Evolutionary conservation across 2,888 invertebrate species (phyloP).

Genomic region (Phortica magna): DNA sequence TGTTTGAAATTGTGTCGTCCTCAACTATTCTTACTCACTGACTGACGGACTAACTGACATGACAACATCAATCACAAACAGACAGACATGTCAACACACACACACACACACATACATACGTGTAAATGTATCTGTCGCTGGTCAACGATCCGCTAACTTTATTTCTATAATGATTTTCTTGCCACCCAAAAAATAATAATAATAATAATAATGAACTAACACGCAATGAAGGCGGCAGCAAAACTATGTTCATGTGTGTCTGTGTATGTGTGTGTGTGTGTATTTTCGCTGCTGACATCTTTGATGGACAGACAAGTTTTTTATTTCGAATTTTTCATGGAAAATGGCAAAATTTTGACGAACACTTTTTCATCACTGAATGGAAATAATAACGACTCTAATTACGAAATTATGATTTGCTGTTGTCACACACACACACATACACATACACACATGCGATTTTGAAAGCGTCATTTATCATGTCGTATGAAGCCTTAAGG

Average conservation of each 20-base stretch:
- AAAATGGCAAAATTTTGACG: slow-evolving; percentile 31
- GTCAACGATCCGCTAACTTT: slow-evolving; percentile 46
- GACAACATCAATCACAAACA: slow-evolving; percentile 63
- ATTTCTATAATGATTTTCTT: slow-evolving; percentile 51
- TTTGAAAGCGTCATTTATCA: too few relatives aligned
- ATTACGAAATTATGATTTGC: slow-evolving; percentile 2
- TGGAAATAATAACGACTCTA: not conserved
- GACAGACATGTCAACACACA: not conserved
- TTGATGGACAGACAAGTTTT: slow-evolving; percentile 59
- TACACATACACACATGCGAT: too few relatives aligned
- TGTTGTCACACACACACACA: not conserved
- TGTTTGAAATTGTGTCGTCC: not conserved
- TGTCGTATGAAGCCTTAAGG: too few relatives aligned
- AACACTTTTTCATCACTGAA: not conserved
- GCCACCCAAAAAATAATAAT: slow-evolving; percentile 14
- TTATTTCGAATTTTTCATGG: slow-evolving; percentile 46
- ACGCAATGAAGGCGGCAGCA: slow-evolving; percentile 30
- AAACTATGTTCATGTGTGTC: too few relatives aligned
- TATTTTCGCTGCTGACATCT: slow-evolving; percentile 58
- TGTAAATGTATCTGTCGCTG: not conserved
- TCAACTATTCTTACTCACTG: slow-evolving; percentile 49
- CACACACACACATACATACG: slow-evolving; percentile 1
- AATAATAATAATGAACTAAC: slow-evolving; percentile 32
- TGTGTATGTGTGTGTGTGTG: slow-evolving; percentile 16
- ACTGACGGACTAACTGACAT: slow-evolving; percentile 53